Evolutionary conservation across 2,797 vertebrate genomes (phyloP).

Genomic region (Esox masquinongy): DNA sequence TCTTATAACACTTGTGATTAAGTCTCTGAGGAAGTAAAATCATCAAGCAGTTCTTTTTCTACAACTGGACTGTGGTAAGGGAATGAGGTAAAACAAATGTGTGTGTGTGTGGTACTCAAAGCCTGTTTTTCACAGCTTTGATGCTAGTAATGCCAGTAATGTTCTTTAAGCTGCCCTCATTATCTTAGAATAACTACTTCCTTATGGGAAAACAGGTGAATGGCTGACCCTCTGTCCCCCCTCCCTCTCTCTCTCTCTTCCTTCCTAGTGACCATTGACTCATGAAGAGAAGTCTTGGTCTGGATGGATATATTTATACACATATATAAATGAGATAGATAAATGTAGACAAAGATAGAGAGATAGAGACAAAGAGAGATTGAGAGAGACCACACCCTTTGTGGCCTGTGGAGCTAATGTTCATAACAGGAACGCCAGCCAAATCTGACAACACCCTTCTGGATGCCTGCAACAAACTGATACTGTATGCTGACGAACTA

Average conservation of each 20-base stretch:
- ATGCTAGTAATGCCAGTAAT: no score
- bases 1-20: no score
- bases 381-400: not conserved
- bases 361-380: not conserved
- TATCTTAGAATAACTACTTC: not conserved
- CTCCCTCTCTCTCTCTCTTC: not conserved
- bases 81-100: not conserved
- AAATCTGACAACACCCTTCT: not conserved
- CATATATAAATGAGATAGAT: not conserved
- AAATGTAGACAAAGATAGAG: not conserved
- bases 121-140: no score
- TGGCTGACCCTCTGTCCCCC: not conserved
- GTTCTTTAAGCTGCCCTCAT: not conserved
- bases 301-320: not conserved
- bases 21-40: no score
- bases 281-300: not conserved
- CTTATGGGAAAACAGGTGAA: conserved; percentile 1
- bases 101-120: not conserved
- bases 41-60: no score
- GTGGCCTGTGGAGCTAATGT: not conserved
- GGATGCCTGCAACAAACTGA: no score
- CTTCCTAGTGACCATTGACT: not conserved
- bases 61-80: not conserved
- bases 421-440: not conserved
- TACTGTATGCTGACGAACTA: no score